These are phyloP conservation scores for Bombus impatiens DNA, from an alignment of 1,140 invertebrate species.

Conservation along the genomic window DNA sequence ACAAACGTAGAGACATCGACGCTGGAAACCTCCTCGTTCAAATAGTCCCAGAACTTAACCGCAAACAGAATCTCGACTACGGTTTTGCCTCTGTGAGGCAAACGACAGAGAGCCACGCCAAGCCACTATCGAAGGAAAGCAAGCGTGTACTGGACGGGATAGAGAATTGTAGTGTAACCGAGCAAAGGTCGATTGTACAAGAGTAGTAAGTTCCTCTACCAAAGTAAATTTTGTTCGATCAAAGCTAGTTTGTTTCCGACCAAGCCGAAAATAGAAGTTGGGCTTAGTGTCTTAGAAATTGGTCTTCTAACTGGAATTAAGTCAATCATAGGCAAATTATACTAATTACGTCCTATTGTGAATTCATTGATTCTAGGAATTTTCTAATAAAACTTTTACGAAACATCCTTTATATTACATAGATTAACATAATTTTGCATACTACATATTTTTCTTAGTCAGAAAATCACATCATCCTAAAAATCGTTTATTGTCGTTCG, in stretches of 20 bases:
- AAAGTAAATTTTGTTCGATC: not conserved
- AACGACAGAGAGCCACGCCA: too few species aligned
- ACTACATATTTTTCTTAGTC: not conserved
- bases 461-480: not conserved
- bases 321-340: too few species aligned
- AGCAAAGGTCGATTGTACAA: not conserved
- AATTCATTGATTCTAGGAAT: too few species aligned
- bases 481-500: not conserved
- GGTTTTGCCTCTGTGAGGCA: not conserved
- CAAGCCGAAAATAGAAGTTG: too few species aligned
- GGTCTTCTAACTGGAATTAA: too few species aligned
- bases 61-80: slow-evolving; percentile 58
- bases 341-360: too few species aligned
- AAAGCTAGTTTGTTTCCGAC: not conserved
- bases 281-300: too few species aligned
- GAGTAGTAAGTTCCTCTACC: not conserved
- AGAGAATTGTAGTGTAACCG: slow-evolving; percentile 1
- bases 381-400: too few species aligned
- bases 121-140: not conserved
- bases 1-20: slow-evolving; percentile 37
- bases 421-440: too few species aligned
- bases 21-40: slow-evolving; percentile 33
- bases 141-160: not conserved
- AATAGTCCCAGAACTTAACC: slow-evolving; percentile 66
- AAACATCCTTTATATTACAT: too few species aligned